A percentile compares a stretch with the other conserved stretches of the same genome.
Conservation (phyloP, 1,140 invertebrate genomes). For the silkworm (Bombyx mori) region DNA sequence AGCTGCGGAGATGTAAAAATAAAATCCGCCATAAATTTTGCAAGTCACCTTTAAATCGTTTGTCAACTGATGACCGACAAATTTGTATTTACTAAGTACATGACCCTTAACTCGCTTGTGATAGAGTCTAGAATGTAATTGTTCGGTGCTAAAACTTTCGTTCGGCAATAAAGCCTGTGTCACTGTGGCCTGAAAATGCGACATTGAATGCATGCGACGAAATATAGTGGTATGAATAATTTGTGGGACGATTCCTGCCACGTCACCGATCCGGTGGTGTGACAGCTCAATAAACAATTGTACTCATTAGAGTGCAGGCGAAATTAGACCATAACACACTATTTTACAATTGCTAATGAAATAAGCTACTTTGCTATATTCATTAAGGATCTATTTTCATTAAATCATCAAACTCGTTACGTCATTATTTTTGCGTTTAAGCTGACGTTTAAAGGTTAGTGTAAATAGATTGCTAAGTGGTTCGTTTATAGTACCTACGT, state of each 20-base stretch:
- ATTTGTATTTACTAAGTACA: constrained; percentile 8
- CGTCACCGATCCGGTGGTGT: constrained; percentile 1
- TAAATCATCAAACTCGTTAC: no score
- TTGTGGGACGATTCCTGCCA: constrained; percentile 16
- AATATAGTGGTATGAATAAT: constrained; percentile 28
- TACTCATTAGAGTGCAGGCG: background rate
- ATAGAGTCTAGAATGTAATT: constrained; percentile 14
- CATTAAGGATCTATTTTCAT: no score
- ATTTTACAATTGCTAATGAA: no score
- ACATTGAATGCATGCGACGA: constrained; percentile 25
- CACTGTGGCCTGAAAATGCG: constrained; percentile 32
- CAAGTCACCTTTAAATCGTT: constrained; percentile 50
- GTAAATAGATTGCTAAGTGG: no score
- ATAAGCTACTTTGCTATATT: no score
- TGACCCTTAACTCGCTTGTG: constrained; percentile 3
- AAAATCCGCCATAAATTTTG: constrained; percentile 46
- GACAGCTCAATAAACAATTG: constrained; percentile 2
- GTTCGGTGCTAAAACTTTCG: background rate
- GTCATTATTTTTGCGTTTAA: no score
- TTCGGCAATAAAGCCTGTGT: constrained; percentile 14
- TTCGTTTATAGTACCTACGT: no score
- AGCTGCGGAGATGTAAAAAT: constrained; percentile 42
- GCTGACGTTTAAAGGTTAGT: no score
- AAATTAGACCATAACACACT: no score
- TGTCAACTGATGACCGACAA: constrained; percentile 36